Conservation (phyloP, 1,140 invertebrate species). For the Zaprionus ornatus region DNA sequence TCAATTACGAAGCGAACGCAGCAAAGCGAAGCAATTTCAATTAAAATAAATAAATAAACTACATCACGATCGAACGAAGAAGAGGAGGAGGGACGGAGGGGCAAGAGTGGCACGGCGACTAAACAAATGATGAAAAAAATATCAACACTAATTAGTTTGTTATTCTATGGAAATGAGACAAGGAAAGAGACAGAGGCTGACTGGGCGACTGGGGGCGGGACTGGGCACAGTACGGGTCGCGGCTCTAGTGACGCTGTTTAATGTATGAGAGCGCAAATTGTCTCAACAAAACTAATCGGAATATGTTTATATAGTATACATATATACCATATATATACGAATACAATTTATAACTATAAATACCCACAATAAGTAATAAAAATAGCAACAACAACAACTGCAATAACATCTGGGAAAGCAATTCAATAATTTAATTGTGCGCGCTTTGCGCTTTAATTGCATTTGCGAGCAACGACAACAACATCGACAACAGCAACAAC, state of each 20-base stretch:
- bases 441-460: slow-evolving; percentile 71
- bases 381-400: slow-evolving; percentile 11
- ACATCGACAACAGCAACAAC: background rate
- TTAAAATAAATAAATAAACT: slow-evolving; percentile 42
- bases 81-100: background rate
- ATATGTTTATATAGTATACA: slow-evolving; percentile 10
- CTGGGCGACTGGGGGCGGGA: background rate
- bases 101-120: slow-evolving; percentile 31
- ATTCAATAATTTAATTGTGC: slow-evolving; percentile 73
- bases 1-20: slow-evolving; percentile 46
- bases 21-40: slow-evolving; percentile 46
- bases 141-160: slow-evolving; percentile 81
- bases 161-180: slow-evolving; percentile 74
- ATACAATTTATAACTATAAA: slow-evolving; percentile 50
- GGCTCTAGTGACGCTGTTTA: slow-evolving; percentile 34
- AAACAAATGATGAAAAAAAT: slow-evolving; percentile 45
- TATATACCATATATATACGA: background rate
- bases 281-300: slow-evolving; percentile 38
- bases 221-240: background rate
- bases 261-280: slow-evolving; percentile 46
- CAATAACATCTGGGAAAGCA: slow-evolving; percentile 51
- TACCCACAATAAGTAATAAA: slow-evolving; percentile 38
- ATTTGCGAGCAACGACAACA: slow-evolving; percentile 47
- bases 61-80: slow-evolving; percentile 12
- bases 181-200: background rate